Evolutionary conservation across 2,888 invertebrate species (phyloP).

Genomic region (Lymantria monacha): DNA sequence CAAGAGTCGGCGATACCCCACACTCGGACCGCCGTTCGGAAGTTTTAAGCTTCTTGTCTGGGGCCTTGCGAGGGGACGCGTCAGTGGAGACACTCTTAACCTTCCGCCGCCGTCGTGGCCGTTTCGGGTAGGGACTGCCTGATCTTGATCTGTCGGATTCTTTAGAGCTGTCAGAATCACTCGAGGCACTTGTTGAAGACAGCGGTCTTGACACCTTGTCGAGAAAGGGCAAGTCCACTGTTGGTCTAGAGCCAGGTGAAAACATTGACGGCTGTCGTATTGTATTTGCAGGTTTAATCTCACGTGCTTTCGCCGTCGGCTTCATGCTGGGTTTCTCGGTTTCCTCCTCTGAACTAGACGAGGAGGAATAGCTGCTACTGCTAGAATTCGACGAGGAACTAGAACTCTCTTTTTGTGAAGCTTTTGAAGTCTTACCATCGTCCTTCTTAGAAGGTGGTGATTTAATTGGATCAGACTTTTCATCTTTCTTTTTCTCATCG

Average conservation of each 20-base stretch:
- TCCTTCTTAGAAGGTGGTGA: conserved; percentile 70
- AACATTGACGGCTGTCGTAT: conserved; percentile 63
- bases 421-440: conserved; percentile 57
- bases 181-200: conserved; percentile 84
- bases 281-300: conserved; percentile 61
- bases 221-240: conserved; percentile 90
- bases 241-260: conserved; percentile 73
- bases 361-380: conserved; percentile 81
- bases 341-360: conserved; percentile 84
- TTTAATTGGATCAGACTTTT: conserved; percentile 54
- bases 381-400: conserved; percentile 80
- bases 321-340: conserved; percentile 63
- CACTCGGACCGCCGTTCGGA: conserved; percentile 89
- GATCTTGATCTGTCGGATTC: conserved; percentile 64
- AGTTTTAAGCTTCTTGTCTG: conserved; percentile 92
- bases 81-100: conserved; percentile 63
- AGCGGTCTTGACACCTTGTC: conserved; percentile 88
- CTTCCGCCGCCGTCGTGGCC: conserved; percentile 69
- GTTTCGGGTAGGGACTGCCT: conserved; percentile 66
- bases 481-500: conserved; percentile 70
- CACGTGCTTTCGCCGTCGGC: conserved; percentile 69
- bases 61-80: conserved; percentile 83
- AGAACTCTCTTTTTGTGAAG: conserved; percentile 63
- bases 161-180: conserved; percentile 82
- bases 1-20: conserved; percentile 87